A percentile compares a stretch with the other conserved stretches of the same genome.
phyloP scores from a whole-genome alignment of 2,888 invertebrate species.

The Mayetiola destructor region DNA sequence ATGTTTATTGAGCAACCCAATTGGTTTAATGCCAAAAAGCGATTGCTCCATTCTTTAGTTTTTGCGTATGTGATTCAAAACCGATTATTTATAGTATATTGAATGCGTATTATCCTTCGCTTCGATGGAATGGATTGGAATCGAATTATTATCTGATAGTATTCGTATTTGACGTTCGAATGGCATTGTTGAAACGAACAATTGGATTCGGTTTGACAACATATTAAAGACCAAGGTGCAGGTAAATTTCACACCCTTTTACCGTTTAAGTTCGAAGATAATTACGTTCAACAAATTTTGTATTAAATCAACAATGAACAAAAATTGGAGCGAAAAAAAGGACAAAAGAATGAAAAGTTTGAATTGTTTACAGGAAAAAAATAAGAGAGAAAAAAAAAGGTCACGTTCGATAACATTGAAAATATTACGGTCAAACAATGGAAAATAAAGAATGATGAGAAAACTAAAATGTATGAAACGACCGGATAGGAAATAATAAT shows the following conservation, averaged over 20 bases:
- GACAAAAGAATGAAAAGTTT: neutral
- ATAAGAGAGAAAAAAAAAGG: neutral
- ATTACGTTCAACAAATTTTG: slow-evolving; percentile 3
- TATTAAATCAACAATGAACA: neutral
- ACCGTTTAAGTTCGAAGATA: neutral
- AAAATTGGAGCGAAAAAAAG: neutral
- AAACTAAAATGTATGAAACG: neutral
- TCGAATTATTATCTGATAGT: no score
- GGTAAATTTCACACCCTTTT: slow-evolving; percentile 2
- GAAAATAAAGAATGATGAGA: no score
- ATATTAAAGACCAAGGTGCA: neutral
- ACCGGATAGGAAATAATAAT: neutral
- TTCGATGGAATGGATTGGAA: no score
- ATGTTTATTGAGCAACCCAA: no score
- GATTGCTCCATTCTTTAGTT: no score
- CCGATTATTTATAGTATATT: no score
- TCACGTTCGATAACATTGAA: neutral
- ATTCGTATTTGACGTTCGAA: no score
- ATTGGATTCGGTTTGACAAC: neutral
- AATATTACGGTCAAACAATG: neutral
- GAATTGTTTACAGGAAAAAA: neutral
- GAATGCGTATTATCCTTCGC: no score
- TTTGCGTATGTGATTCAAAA: no score
- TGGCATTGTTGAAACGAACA: neutral
- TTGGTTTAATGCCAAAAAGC: no score